Conservation (phyloP, 1,140 invertebrate genomes). For the Pseudachorutes palmiensis region DNA sequence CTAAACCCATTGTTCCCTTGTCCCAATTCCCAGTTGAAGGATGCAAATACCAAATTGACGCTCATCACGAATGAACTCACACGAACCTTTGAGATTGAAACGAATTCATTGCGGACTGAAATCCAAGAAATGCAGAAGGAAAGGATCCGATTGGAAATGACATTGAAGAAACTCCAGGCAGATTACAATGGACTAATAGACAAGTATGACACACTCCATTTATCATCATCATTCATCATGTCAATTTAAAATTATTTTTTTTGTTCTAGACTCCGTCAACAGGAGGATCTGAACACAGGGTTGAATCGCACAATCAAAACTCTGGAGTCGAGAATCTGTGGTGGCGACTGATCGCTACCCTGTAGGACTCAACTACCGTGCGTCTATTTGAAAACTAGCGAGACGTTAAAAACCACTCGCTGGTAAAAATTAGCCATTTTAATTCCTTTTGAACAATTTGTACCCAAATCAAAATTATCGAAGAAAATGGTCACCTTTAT, state of each 20-base stretch:
- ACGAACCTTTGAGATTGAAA: background rate
- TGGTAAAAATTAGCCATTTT: too few species aligned
- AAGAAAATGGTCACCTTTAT: too few species aligned
- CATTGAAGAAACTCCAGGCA: background rate
- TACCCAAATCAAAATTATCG: too few species aligned
- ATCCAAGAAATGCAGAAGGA: background rate
- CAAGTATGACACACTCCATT: conserved; percentile 8
- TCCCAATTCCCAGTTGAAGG: background rate
- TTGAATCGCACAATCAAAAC: background rate
- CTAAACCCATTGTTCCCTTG: too few species aligned
- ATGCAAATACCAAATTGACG: background rate
- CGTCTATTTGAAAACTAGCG: too few species aligned
- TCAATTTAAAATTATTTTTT: background rate
- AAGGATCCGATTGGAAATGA: background rate
- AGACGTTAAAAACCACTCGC: too few species aligned
- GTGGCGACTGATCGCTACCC: too few species aligned
- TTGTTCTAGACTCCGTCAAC: background rate
- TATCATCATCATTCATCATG: too few species aligned
- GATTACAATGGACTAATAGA: background rate
- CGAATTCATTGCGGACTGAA: background rate
- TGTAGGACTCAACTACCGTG: too few species aligned
- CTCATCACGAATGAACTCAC: background rate
- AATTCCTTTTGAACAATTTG: too few species aligned
- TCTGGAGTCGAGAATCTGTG: background rate
- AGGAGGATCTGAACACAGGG: background rate